Evolutionary conservation across 2,797 vertebrate species (phyloP), one percentile per base, ranked within the genome.

Genomic region (Chrysocyon brachyurus): DNA sequence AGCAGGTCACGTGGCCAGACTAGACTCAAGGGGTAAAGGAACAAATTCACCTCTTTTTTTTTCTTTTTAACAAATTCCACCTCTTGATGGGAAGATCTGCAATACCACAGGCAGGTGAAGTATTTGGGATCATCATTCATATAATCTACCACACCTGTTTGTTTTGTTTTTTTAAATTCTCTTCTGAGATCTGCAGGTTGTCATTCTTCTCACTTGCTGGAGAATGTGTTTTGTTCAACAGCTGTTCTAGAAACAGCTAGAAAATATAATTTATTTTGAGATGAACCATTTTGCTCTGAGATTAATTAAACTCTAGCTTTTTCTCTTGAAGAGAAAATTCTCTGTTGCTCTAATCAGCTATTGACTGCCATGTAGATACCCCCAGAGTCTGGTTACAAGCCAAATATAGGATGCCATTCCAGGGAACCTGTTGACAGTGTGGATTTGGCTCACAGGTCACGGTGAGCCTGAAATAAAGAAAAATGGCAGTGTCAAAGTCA

Each of bases 221-320:
- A 97, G 61, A 97, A 96, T 68, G 15, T 82, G 72, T 96, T 96
- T 95, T 92, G 36, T 73, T 95, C 64, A 95, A 91, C 91, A 95
- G 79, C 61, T 94, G 85, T 90, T 12, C 1, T 84, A 36, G 26
- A n/a, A n/a, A n/a, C 70, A 87, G 72, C 57, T 79, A 91, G 14
- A n/a, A 73, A 96, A 96, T 90, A 93, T 73, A 66, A 87, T 16
- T 91, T 59, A 24, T 94, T 81, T 96, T 94, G 59, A 94, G 82
- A 97, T 95, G 89, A 96, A 90, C 63, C 68, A 94, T 86, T 98
- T 82, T 93, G 4, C 61, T 92, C 85, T 77, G 73, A 96, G 82
- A 96, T 90, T 96, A 97, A 97, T 95, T 97, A 96, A 95, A 88
- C 54, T 89, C 61, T 90, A 89, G n/a, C 36, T 86, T 17, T 96